Base-by-base conservation (phyloP, 2,797 vertebrate genomes). In the Lepidocolaptes lacrymiger region DNA sequence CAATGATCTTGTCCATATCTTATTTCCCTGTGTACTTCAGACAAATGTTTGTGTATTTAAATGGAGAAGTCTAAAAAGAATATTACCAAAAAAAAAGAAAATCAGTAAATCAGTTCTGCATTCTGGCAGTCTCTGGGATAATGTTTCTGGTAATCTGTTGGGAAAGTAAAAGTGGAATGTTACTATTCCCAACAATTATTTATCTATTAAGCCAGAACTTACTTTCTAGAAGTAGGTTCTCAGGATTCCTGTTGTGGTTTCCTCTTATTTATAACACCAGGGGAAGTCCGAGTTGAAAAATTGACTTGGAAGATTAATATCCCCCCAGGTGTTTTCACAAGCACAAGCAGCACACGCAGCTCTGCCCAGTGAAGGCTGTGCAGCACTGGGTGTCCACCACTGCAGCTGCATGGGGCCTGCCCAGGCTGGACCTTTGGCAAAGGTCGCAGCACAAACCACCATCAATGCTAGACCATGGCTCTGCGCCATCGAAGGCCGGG, bases 151-250 rank as follows among this genome's bases (percentile, higher is more conserved):
- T 59, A 39, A 69, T 69, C 55, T 89, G 21, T 41, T 82, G 51
- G 76, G 77, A 88, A 95, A 93, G 90, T 73, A 14, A 10, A 84
- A 67, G 23, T 23, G 27, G 43, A 85, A 79, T 49, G 28, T 54
- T 86, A 69, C n/a, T 78, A 22, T 59, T 91, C 55, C 46, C 22
- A 67, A 46, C 23, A 69, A 86, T 41, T n/a, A 48, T 55, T 90
- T 83, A 36, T 64, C 55, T 93, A 6, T 26, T 51, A 36, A 88
- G 55, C 14, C 43, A 85, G 81, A 92, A 67, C 30, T 83, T 78
- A 72, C 66, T 84, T 93, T 91, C 76, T 67, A 82, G 66, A 80
- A 93, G 41, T n/a, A 46, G n/a, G 7, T 88, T 91, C 15, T 74
- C 64, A 68, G 56, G 58, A 83, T 81, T 94, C 54, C 24, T 75